phyloP scores from a whole-genome alignment of 2,888 invertebrate genomes.

The Zhengitettix transpicula region DNA sequence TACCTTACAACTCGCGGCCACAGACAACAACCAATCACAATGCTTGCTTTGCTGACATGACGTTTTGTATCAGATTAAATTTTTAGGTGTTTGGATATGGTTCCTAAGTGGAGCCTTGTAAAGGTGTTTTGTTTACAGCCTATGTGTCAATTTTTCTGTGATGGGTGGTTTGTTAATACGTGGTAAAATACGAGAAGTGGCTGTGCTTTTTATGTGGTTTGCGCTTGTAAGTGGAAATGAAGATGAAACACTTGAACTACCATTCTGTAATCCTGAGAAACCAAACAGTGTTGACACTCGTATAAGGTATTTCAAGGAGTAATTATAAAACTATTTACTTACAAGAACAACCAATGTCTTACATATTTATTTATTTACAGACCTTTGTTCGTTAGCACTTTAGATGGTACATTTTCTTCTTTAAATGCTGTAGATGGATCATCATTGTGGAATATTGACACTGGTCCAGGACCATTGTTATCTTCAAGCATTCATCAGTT shows the following conservation, averaged over 20 bases:
- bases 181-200: no score
- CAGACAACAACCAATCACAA: background rate
- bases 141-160: no score
- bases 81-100: background rate
- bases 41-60: background rate
- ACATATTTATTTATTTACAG: constrained; percentile 27
- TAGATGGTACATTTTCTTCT: constrained; percentile 78
- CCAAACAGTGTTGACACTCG: no score
- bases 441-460: constrained; percentile 62
- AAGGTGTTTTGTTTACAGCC: no score
- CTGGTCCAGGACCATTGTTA: constrained; percentile 57
- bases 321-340: background rate
- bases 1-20: background rate
- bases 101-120: background rate
- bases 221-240: background rate
- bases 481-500: constrained; percentile 79
- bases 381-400: constrained; percentile 68
- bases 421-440: constrained; percentile 48
- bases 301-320: background rate
- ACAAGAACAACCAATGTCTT: background rate
- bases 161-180: no score
- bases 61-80: background rate
- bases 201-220: background rate
- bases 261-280: background rate
- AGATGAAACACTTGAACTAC: background rate